Evolutionary conservation across 1,140 invertebrate genomes (phyloP).

Genomic region (Pollicipes pollicipes): DNA sequence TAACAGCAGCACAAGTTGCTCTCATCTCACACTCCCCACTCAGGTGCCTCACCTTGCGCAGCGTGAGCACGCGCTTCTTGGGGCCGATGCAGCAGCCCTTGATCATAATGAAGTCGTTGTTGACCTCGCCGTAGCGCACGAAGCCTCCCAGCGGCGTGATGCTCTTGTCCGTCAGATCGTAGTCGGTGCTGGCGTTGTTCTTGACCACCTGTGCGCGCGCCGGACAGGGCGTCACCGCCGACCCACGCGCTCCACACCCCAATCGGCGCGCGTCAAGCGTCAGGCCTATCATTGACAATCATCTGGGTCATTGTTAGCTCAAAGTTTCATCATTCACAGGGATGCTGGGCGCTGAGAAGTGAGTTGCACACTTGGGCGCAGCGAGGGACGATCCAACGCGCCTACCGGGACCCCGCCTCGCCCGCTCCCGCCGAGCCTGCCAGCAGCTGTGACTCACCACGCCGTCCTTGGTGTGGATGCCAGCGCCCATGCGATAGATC

Average conservation of each 20-base stretch:
- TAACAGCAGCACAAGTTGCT: too few species aligned
- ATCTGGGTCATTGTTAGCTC: constrained; percentile 13
- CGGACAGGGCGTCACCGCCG: constrained; percentile 8
- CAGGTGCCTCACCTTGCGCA: constrained; percentile 61
- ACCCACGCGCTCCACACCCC: too few species aligned
- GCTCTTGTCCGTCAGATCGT: constrained; percentile 94
- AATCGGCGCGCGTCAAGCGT: not conserved
- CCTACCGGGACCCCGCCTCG: too few species aligned
- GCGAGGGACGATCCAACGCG: too few species aligned
- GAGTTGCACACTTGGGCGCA: too few species aligned
- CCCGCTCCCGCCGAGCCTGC: too few species aligned
- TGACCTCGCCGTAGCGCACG: constrained; percentile 98
- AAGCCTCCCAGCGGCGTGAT: constrained; percentile 99
- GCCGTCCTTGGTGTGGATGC: constrained; percentile 82
- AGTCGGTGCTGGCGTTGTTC: constrained; percentile 96
- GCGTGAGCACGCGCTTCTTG: constrained; percentile 94
- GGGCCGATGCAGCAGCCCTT: constrained; percentile 96
- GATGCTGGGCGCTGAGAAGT: too few species aligned
- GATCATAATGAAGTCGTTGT: constrained; percentile 97
- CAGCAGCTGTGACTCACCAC: constrained; percentile 25
- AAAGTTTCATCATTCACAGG: not conserved
- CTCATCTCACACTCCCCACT: constrained; percentile 12
- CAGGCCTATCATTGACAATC: constrained; percentile 16
- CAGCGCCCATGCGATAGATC: constrained; percentile 92
- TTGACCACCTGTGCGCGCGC: constrained; percentile 54